Evolutionary conservation across 2,797 vertebrate genomes (phyloP), one percentile per base, ranked within the genome.

Genomic region (Oreortyx pictus): DNA sequence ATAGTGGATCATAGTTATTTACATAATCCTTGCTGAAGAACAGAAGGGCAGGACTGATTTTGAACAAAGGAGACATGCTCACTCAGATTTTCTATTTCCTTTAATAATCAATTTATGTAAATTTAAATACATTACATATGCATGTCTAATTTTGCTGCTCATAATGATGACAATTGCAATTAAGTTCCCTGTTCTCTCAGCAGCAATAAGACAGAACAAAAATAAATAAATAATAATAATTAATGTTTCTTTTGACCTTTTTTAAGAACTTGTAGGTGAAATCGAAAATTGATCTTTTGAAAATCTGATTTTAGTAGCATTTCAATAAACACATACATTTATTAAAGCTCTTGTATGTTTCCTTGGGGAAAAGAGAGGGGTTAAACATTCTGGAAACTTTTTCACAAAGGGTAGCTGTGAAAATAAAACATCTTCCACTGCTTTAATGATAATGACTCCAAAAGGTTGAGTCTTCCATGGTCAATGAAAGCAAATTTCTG

Each of bases 31-130:
- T 96, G 80, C 10, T 77, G 31, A 84, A 87, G 60, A 86, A 54
- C 3, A 46, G 18, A 64, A 93, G 18, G 62, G 25, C 49, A 88
- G 61, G 33, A 6, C 4, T 72, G 67, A 46, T 29, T 76, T 79
- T 74, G 66, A 71, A 59, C 43, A 64, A 89, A 83, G 33, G 47
- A 75, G 62, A 86, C 8, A 1, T 29, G 31, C 52, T 82, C 57
- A 39, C 7, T 89, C 31, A 91, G 50, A 65, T 29, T 92, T 94
- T 61, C 44, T 4, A 76, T 89, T 92, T 68, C 54, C 68, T 77
- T 92, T 82, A 87, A 95, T 86, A 96, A 95, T 94, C 82, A 94
- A 57, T 93, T 96, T 96, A 96, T 97, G 94, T 68, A 95, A 95
- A 97, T 95, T 74, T 74, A 76, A 95, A 92, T 79, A 22, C 78